These are phyloP conservation scores for Tubulanus polymorphus DNA, from an alignment of 2,888 invertebrate genomes.

Conservation along the genomic window DNA sequence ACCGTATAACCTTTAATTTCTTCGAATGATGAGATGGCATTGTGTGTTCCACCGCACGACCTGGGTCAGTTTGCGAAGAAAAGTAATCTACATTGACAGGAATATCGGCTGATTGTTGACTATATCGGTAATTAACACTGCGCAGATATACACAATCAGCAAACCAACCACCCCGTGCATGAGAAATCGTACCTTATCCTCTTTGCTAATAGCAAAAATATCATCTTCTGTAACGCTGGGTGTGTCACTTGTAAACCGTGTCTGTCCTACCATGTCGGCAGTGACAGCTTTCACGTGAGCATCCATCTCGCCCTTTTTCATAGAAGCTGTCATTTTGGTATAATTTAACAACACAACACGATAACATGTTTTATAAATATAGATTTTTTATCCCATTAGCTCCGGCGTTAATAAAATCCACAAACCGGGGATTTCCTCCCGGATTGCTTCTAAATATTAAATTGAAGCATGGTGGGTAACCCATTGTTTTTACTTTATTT, in stretches of 20 bases:
- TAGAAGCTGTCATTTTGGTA: background rate
- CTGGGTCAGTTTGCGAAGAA: background rate
- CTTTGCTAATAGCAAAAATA: constrained; percentile 3
- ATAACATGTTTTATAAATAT: too few species aligned
- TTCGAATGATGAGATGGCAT: background rate
- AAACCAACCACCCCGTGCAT: constrained; percentile 1
- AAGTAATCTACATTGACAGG: background rate
- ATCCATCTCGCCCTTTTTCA: constrained; percentile 1
- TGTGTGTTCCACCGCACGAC: too few species aligned
- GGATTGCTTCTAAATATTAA: too few species aligned
- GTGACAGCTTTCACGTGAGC: background rate
- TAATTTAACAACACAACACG: too few species aligned
- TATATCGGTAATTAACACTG: background rate
- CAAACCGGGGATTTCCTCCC: too few species aligned
- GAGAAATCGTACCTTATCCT: background rate
- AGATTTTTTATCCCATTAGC: too few species aligned
- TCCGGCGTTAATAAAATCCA: too few species aligned
- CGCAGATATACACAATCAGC: background rate
- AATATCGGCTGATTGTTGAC: constrained; percentile 1
- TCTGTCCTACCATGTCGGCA: constrained; percentile 1
- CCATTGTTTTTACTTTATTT: too few species aligned
- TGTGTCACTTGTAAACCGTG: background rate
- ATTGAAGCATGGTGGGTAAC: too few species aligned
- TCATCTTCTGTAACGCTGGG: background rate
- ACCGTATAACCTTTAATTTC: background rate